phyloP scores from a whole-genome alignment of 1,140 invertebrate genomes.

The Temnothorax curvispinosus region DNA sequence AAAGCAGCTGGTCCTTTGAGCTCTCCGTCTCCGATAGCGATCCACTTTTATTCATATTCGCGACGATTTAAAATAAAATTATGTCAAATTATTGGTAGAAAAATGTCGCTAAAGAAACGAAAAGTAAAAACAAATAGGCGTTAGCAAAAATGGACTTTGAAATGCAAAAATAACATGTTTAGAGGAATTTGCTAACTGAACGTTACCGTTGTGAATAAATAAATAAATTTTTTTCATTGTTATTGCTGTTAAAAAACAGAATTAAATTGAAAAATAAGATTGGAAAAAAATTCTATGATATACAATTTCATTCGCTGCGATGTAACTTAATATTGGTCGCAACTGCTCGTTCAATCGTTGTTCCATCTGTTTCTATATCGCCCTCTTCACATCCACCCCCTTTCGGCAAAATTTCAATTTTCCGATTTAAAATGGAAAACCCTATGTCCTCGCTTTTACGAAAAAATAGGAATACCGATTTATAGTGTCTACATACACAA shows the following conservation, averaged over 20 bases:
- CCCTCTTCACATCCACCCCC: not conserved
- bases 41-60: slow-evolving; percentile 9
- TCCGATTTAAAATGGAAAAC: not conserved
- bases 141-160: not conserved
- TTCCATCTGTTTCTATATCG: slow-evolving; percentile 16
- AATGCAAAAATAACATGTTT: not conserved
- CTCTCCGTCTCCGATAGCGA: not conserved
- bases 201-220: not conserved
- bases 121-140: not conserved
- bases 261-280: not conserved
- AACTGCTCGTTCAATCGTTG: slow-evolving; percentile 1
- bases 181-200: not conserved
- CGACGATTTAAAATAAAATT: slow-evolving; percentile 22
- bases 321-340: not conserved
- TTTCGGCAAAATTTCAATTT: slow-evolving; percentile 7
- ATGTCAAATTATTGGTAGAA: not conserved
- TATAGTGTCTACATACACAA: not conserved
- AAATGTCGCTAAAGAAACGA: not conserved
- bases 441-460: not conserved
- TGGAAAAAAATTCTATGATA: not conserved
- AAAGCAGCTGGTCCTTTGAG: slow-evolving; percentile 74
- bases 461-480: slow-evolving; percentile 10
- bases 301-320: not conserved
- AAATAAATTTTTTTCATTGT: not conserved
- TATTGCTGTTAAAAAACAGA: not conserved